A percentile compares a stretch with the other conserved stretches of the same genome.
Conservation (phyloP, 2,797 vertebrate genomes). For the Oreonectes daqikongensis region DNA sequence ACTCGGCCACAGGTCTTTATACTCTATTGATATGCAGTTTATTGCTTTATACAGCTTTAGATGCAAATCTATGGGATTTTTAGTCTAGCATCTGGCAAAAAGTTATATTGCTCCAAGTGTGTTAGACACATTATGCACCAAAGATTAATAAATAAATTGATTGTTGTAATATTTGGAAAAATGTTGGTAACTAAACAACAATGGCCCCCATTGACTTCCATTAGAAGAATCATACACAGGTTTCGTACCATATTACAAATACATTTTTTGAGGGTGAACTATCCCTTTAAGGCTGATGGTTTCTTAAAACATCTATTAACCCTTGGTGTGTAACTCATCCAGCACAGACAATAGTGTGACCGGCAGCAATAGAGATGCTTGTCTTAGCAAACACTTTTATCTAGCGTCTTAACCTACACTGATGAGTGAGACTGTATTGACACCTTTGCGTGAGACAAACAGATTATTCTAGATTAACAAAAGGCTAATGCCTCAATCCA, state of each 20-base stretch:
- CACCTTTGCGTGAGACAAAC: constrained; percentile 55
- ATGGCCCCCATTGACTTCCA: too few relatives aligned
- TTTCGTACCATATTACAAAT: too few relatives aligned
- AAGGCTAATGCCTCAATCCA: constrained; percentile 46
- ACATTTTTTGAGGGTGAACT: too few relatives aligned
- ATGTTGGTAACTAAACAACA: too few relatives aligned
- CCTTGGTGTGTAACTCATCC: not conserved
- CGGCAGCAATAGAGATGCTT: not conserved
- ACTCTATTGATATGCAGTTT: too few relatives aligned
- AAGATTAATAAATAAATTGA: too few relatives aligned
- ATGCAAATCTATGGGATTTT: too few relatives aligned
- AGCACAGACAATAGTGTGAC: not conserved
- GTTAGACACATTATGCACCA: not conserved
- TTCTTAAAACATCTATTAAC: constrained; percentile 11
- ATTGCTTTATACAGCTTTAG: too few relatives aligned
- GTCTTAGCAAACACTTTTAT: not conserved
- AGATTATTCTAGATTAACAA: constrained; percentile 60
- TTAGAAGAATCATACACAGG: too few relatives aligned
- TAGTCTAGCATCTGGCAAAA: too few relatives aligned
- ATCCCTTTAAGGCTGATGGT: not conserved
- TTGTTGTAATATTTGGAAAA: too few relatives aligned
- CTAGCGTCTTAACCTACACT: constrained; percentile 25
- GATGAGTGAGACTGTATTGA: constrained; percentile 14
- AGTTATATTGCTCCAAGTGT: not conserved
- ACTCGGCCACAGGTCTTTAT: too few relatives aligned